phyloP scores from a whole-genome alignment of 2,113 vertebrate genomes.

The Nerophis ophidion region DNA sequence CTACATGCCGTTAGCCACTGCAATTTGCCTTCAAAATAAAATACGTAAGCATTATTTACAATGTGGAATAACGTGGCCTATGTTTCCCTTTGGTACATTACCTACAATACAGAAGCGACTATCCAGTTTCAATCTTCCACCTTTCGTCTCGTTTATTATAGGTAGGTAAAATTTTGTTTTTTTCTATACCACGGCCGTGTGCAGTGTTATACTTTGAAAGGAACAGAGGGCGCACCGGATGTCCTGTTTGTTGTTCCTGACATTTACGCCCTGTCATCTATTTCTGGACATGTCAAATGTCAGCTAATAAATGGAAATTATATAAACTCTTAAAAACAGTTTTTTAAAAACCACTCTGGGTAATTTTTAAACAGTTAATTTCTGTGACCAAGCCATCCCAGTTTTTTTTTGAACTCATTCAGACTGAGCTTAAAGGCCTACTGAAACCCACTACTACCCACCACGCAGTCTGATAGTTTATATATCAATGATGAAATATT shows the following conservation, averaged over 20 bases:
- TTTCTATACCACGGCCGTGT: neutral
- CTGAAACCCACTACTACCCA: no score
- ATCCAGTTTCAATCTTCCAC: fast-evolving
- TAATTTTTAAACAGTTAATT: neutral
- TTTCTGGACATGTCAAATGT: conserved; percentile 13
- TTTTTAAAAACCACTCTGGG: neutral
- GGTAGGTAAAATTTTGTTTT: fast-evolving
- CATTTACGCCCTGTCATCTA: conserved; percentile 5
- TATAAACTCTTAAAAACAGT: neutral
- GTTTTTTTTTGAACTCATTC: no score
- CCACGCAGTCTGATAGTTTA: no score
- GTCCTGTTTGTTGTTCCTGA: neutral
- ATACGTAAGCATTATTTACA: neutral
- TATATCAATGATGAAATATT: no score
- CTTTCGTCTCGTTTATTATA: no score
- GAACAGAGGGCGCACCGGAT: conserved; percentile 14
- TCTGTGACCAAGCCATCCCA: no score
- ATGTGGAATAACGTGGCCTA: neutral
- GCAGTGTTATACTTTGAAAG: conserved; percentile 14
- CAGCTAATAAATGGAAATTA: neutral
- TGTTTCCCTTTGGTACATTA: fast-evolving
- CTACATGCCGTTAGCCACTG: neutral
- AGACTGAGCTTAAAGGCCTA: no score
- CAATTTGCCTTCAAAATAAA: conserved; percentile 39
- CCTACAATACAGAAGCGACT: fast-evolving